These are phyloP conservation scores for Lordiphosa fenestrarum DNA, from an alignment of 2,888 invertebrate species.

Conservation along the genomic window DNA sequence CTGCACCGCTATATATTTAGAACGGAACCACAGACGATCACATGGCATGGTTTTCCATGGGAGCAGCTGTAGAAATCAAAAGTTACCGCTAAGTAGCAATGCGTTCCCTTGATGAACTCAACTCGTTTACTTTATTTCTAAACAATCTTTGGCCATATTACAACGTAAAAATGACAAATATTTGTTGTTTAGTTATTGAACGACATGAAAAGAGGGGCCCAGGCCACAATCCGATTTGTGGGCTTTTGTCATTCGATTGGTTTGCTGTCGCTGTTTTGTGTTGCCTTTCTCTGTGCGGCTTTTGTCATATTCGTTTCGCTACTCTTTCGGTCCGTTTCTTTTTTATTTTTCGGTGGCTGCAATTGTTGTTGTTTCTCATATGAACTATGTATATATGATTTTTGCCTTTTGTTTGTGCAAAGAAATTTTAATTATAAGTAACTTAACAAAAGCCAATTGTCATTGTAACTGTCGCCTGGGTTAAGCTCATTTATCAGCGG, in stretches of 20 bases:
- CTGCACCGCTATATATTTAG: slow-evolving; percentile 48
- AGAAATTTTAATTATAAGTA: slow-evolving; percentile 69
- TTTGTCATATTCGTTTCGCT: slow-evolving; percentile 67
- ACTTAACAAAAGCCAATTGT: slow-evolving; percentile 74
- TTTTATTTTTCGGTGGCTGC: slow-evolving; percentile 45
- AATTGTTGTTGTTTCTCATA: slow-evolving; percentile 17
- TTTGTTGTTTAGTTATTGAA: slow-evolving; percentile 64
- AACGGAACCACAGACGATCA: slow-evolving; percentile 27
- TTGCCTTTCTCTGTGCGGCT: slow-evolving; percentile 62
- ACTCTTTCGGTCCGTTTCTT: slow-evolving; percentile 65
- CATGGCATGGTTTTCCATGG: not conserved
- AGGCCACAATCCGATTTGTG: slow-evolving; percentile 71
- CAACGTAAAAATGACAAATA: slow-evolving; percentile 62
- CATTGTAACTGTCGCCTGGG: slow-evolving; percentile 59
- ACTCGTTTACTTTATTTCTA: slow-evolving; percentile 17
- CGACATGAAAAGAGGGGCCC: slow-evolving; percentile 54
- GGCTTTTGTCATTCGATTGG: slow-evolving; percentile 66
- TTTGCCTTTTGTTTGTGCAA: slow-evolving; percentile 55
- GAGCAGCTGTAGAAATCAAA: slow-evolving; percentile 53
- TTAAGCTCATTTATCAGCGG: slow-evolving; percentile 64
- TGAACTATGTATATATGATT: slow-evolving; percentile 3
- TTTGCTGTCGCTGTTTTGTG: slow-evolving; percentile 42
- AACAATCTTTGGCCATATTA: slow-evolving; percentile 41
- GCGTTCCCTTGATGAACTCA: slow-evolving; percentile 25
- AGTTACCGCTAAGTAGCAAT: slow-evolving; percentile 51